Conservation (phyloP, 2,888 invertebrate genomes). For the Pristionchus entomophagus region DNA sequence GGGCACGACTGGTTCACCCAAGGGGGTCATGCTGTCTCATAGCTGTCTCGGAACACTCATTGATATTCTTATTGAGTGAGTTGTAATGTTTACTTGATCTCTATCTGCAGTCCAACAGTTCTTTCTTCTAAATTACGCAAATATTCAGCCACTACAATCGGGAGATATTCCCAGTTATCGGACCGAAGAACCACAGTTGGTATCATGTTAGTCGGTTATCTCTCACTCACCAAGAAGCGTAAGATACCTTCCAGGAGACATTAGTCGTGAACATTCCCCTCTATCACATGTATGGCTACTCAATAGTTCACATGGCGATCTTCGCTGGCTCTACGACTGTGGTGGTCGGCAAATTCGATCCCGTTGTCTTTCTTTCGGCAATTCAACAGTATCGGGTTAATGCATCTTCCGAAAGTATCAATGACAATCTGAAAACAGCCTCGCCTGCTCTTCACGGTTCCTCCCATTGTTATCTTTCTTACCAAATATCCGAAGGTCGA, state of each 20-base stretch:
- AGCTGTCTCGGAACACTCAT: constrained; percentile 81
- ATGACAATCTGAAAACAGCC: constrained; percentile 78
- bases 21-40: constrained; percentile 86
- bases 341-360: constrained; percentile 66
- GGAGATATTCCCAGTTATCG: background rate
- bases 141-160: background rate
- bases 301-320: constrained; percentile 55
- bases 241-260: background rate
- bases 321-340: constrained; percentile 53
- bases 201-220: constrained; percentile 66
- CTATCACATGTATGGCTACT: constrained; percentile 73
- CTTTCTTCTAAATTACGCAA: too few relatives aligned
- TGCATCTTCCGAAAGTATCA: too few relatives aligned
- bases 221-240: background rate
- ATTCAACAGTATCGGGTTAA: constrained; percentile 64
- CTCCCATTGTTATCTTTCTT: constrained; percentile 87
- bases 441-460: constrained; percentile 84
- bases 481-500: constrained; percentile 82
- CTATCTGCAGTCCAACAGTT: too few relatives aligned
- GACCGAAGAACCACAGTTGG: constrained; percentile 66
- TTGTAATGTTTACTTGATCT: background rate
- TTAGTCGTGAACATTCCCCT: constrained; percentile 65
- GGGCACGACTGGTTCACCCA: constrained; percentile 88
- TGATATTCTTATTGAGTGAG: constrained; percentile 54
- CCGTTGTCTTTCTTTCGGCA: constrained; percentile 62